Conservation (phyloP, 2,888 invertebrate genomes). For the Omphaloscelis lunosa region DNA sequence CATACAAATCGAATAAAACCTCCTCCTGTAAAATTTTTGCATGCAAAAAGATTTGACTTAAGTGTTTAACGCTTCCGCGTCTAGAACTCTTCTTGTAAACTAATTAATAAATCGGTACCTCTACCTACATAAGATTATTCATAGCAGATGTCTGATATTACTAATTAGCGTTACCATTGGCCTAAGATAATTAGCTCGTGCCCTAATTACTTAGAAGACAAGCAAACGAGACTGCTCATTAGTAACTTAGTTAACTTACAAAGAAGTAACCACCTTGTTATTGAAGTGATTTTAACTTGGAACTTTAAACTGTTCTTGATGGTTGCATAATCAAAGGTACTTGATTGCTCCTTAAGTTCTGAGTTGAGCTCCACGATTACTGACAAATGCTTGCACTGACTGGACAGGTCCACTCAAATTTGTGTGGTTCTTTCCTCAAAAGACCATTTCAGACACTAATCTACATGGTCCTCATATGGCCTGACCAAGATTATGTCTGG, state of each 20-base stretch:
- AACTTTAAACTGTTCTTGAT: constrained; percentile 37
- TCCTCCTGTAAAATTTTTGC: too few relatives aligned
- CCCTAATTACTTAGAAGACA: constrained; percentile 37
- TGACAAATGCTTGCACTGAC: too few relatives aligned
- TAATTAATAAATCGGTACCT: background rate
- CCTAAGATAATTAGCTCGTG: constrained; percentile 36
- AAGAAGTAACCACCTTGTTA: constrained; percentile 23
- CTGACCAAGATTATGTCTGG: too few relatives aligned
- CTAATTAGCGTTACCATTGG: constrained; percentile 24
- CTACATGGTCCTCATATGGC: too few relatives aligned
- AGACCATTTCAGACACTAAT: too few relatives aligned
- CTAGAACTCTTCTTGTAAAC: constrained; percentile 2
- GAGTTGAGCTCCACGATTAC: too few relatives aligned
- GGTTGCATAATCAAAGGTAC: constrained; percentile 16
- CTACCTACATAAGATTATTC: constrained; percentile 11
- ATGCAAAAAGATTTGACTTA: too few relatives aligned
- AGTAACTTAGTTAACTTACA: constrained; percentile 38
- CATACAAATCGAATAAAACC: too few relatives aligned
- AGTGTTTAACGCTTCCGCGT: too few relatives aligned
- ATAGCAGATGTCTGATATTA: constrained; percentile 25
- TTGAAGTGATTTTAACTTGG: constrained; percentile 27
- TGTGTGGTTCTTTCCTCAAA: too few relatives aligned
- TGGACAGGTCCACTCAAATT: too few relatives aligned
- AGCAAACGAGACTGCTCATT: constrained; percentile 26
- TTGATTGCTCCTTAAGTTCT: too few relatives aligned